phyloP scores from a whole-genome alignment of 2,888 invertebrate genomes.

The Coleophora flavipennella region DNA sequence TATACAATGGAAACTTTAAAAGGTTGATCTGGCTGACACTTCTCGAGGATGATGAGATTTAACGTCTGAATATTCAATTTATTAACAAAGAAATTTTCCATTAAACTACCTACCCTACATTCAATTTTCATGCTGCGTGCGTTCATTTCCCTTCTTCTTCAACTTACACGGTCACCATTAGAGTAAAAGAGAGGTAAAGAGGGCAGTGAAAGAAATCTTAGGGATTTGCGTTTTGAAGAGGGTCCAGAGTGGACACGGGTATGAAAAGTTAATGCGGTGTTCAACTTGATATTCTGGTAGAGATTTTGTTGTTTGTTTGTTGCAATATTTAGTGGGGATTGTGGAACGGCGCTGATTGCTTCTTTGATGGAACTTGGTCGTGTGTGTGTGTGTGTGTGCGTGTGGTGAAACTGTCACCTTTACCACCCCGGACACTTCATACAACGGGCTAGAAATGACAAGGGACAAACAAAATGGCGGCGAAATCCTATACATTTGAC shows the following conservation, averaged over 20 bases:
- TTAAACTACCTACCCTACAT: conserved; percentile 39
- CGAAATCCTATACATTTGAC: too few species aligned
- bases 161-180: not conserved
- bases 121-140: conserved; percentile 43
- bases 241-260: conserved; percentile 37
- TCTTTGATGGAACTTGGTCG: too few species aligned
- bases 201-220: conserved; percentile 41
- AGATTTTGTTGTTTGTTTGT: too few species aligned
- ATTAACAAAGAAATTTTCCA: conserved; percentile 51
- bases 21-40: conserved; percentile 18
- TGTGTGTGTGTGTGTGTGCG: too few species aligned
- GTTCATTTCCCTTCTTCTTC: conserved; percentile 16
- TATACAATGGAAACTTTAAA: too few species aligned
- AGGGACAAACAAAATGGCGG: too few species aligned
- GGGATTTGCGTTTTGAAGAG: conserved; percentile 22
- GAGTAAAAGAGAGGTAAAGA: conserved; percentile 23
- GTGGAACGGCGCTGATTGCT: too few species aligned
- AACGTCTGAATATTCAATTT: conserved; percentile 66
- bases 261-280: conserved; percentile 39
- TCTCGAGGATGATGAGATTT: conserved; percentile 53
- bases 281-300: conserved; percentile 24
- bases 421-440: too few species aligned
- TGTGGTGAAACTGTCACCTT: too few species aligned
- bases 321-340: too few species aligned
- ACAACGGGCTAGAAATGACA: too few species aligned